Base-by-base conservation (phyloP, 2,797 vertebrate species). In the Monodelphis domestica region DNA sequence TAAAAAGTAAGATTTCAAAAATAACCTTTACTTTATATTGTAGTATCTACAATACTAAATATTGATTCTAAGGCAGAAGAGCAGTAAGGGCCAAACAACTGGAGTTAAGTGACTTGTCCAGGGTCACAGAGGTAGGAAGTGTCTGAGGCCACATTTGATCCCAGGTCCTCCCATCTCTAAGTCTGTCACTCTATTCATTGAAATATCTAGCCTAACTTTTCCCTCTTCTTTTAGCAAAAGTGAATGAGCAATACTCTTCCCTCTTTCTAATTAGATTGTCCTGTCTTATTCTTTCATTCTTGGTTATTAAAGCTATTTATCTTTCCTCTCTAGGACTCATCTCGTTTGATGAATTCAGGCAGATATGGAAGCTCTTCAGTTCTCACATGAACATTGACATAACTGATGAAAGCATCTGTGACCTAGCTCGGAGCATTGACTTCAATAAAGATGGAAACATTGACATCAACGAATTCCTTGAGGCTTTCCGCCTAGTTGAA, bases 361-460 rank as follows among this genome's bases (percentile, higher is more conserved):
- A 99, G 97, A 99, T 99, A 0, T 99, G 99, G 99, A 99, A 98
- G 97, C 98, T 99, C n/a, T 98, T 99, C 97, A 99, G 99, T 95
- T 98, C 99, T 12, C 99, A 99, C 88, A 98, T 99, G 92, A 98
- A 99, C 95, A 98, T 97, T 0, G 98, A 99, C n/a, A 98, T 99
- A 97, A 99, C 98, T 0, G 99, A 99, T 0, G 97, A 99, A 1
- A 98, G 98, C 93, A 99, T 99, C 91, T 96, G 97, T 0, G 98
- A 99, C 97, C 97, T 99, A 93, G 99, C 99, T 12, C 98, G 98
- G 90, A 99, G 99, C 98, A 99, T 99, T 0, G 99, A 99, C 95
- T 99, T 99, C 98, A 99, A 99, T 97, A 99, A 99, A 96, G 99
- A 99, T 0, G 99, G 99, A 28, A 99, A 98, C 97, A 99, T 99